These are phyloP conservation scores for Sminthurinus aureus DNA, from an alignment of 2,888 invertebrate genomes.

Conservation along the genomic window DNA sequence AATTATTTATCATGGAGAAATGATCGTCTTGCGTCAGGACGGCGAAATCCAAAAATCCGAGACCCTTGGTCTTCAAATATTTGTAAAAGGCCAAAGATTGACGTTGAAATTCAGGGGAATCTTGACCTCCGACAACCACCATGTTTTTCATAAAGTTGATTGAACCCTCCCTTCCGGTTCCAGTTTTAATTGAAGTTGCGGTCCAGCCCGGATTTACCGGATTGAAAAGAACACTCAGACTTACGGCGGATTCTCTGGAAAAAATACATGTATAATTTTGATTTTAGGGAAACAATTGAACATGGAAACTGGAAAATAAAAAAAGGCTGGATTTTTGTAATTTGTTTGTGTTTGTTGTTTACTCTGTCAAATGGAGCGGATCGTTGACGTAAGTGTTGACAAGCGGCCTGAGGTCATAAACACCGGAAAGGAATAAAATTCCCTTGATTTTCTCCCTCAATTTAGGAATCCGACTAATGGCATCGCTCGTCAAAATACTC, in stretches of 20 bases:
- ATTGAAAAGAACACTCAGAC: slow-evolving; percentile 62
- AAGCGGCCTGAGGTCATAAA: slow-evolving; percentile 80
- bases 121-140: slow-evolving; percentile 71
- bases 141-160: slow-evolving; percentile 64
- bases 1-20: too few species aligned
- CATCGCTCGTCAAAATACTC: slow-evolving; percentile 67
- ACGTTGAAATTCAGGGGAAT: slow-evolving; percentile 73
- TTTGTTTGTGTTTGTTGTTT: slow-evolving; percentile 63
- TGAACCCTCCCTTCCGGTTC: too few species aligned
- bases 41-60: too few species aligned
- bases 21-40: too few species aligned
- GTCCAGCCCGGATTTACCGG: slow-evolving; percentile 34
- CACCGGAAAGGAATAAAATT: slow-evolving; percentile 76
- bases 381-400: slow-evolving; percentile 73
- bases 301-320: slow-evolving; percentile 36
- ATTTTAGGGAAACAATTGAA: too few species aligned
- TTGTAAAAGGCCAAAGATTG: slow-evolving; percentile 69
- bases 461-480: slow-evolving; percentile 54
- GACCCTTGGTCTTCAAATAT: too few species aligned
- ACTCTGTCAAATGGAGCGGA: slow-evolving; percentile 71
- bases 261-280: too few species aligned
- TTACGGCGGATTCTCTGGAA: slow-evolving; percentile 62
- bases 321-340: not conserved
- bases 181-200: too few species aligned
- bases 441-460: slow-evolving; percentile 67